phyloP scores from a whole-genome alignment of 2,797 vertebrate species.

The Catamblyrhynchus diadema region DNA sequence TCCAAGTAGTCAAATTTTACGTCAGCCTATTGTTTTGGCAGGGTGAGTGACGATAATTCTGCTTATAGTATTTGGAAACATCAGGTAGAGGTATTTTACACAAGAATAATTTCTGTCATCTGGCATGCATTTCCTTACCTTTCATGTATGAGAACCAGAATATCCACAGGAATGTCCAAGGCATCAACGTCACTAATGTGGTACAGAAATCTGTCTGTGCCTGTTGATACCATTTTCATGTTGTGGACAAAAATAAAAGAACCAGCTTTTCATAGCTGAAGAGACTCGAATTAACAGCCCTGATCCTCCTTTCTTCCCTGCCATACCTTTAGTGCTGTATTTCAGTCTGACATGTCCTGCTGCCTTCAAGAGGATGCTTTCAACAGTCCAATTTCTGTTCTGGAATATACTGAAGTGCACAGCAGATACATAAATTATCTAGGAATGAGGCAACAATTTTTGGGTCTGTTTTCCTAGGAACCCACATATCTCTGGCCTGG shows the following conservation, averaged over 20 bases:
- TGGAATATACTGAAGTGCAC: not conserved
- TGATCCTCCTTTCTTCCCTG: not conserved
- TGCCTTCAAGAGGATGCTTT: not conserved
- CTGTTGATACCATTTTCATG: not conserved
- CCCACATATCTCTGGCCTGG: not conserved
- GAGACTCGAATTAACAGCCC: not conserved
- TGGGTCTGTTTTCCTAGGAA: not conserved
- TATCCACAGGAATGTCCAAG: not conserved
- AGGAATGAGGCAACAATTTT: not conserved
- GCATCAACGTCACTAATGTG: not conserved
- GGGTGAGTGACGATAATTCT: constrained; percentile 25
- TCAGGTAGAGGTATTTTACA: not conserved
- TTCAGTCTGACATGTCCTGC: constrained; percentile 44
- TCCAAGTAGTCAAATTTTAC: not conserved
- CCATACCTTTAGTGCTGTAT: constrained; percentile 34
- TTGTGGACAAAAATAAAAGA: not conserved
- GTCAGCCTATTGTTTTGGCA: constrained; percentile 12
- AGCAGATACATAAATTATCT: not conserved
- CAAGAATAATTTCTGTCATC: not conserved
- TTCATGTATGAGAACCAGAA: not conserved
- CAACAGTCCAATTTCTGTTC: not conserved
- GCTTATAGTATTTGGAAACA: constrained; percentile 8
- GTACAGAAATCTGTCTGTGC: not conserved
- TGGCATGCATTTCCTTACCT: not conserved
- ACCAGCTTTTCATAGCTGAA: not conserved